Conservation (phyloP, 2,797 vertebrate genomes). For the Neostethus bicornis region DNA sequence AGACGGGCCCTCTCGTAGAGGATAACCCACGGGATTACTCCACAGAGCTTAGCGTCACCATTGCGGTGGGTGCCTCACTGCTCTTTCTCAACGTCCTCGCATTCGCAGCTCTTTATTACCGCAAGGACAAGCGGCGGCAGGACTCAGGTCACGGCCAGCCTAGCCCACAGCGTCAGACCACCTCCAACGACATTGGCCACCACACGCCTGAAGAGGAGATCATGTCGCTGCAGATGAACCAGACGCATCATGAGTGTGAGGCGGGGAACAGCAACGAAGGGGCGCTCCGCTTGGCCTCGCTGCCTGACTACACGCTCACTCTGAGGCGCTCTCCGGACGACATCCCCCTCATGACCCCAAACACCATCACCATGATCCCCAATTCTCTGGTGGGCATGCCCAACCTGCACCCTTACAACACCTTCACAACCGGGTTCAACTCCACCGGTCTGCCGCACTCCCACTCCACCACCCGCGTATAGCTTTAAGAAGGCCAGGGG, state of each 20-base stretch:
- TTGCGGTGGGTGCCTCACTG: conserved; percentile 94
- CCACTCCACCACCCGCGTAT: conserved; percentile 99
- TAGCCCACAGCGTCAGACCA: conserved; percentile 87
- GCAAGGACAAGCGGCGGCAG: conserved; percentile 96
- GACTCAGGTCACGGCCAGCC: conserved; percentile 89
- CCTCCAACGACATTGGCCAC: conserved; percentile 87
- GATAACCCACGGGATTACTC: conserved; percentile 97
- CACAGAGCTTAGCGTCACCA: conserved; percentile 97
- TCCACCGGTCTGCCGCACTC: conserved; percentile 96
- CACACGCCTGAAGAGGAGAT: conserved; percentile 93
- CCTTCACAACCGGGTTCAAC: conserved; percentile 96
- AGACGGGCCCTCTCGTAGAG: conserved; percentile 86
- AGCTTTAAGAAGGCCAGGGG: conserved; percentile 83
- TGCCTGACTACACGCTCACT: conserved; percentile 97
- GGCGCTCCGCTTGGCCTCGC: conserved; percentile 86
- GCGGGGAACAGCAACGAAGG: conserved; percentile 79
- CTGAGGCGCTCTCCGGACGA: conserved; percentile 95
- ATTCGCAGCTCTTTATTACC: conserved; percentile 96
- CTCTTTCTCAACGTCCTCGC: conserved; percentile 97
- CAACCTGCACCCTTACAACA: conserved; percentile 97
- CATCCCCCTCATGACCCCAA: conserved; percentile 98
- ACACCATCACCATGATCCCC: conserved; percentile 99
- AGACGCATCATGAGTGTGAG: conserved; percentile 92
- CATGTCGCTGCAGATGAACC: conserved; percentile 95
- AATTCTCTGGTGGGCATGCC: conserved; percentile 98